A percentile compares a stretch with the other conserved stretches of the same genome.
These are phyloP conservation scores for Penaeus japonicus DNA, from an alignment of 1,140 invertebrate species.

Conservation along the genomic window DNA sequence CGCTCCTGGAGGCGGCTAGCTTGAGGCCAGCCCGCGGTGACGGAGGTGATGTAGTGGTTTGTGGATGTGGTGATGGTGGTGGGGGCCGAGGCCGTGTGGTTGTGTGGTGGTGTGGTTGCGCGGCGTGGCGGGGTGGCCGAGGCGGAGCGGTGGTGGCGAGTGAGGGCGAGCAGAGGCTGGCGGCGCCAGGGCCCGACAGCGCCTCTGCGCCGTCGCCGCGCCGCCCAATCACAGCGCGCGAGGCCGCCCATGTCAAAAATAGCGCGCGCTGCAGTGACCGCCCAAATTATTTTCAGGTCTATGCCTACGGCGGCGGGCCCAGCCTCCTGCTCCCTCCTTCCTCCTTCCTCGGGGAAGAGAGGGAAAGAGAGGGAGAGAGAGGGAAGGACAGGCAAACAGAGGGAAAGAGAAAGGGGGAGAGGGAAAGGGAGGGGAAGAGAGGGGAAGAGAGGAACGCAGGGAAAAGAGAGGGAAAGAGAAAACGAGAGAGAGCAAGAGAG, in stretches of 20 bases:
- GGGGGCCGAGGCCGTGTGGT: conserved; percentile 28
- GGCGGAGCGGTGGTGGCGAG: conserved; percentile 49
- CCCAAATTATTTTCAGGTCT: conserved; percentile 52
- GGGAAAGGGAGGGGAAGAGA: too few species aligned
- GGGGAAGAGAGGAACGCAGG: too few species aligned
- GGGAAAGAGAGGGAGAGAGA: not conserved
- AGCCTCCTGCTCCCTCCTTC: not conserved
- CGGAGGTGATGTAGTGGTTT: conserved; percentile 9
- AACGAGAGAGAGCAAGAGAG: too few species aligned
- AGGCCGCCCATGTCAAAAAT: conserved; percentile 44
- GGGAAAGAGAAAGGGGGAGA: too few species aligned
- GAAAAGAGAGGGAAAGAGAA: too few species aligned
- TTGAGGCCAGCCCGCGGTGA: conserved; percentile 44
- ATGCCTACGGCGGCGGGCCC: conserved; percentile 42
- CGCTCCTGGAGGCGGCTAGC: conserved; percentile 39
- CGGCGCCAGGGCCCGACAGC: not conserved
- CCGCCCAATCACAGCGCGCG: conserved; percentile 25
- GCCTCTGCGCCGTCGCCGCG: not conserved
- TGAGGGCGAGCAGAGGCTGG: conserved; percentile 30
- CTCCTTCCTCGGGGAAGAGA: not conserved
- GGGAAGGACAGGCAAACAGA: too few species aligned
- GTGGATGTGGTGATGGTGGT: conserved; percentile 39
- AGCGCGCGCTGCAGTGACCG: conserved; percentile 40
- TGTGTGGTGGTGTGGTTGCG: conserved; percentile 52
- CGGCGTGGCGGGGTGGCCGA: conserved; percentile 42